Conservation (phyloP, 2,113 vertebrate species). For the Galeopterus variegatus region DNA sequence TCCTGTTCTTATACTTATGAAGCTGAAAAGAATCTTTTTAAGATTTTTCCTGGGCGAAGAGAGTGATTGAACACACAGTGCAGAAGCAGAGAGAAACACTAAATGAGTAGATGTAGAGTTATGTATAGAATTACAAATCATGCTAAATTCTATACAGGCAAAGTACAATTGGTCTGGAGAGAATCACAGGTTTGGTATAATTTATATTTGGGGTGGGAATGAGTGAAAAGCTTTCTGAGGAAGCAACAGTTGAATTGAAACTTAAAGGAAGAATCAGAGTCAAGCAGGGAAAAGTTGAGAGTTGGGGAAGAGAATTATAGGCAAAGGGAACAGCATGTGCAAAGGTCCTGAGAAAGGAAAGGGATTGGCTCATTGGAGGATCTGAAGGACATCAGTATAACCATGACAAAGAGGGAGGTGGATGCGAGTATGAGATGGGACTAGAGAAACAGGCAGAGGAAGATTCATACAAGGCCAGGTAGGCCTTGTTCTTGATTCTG, state of each 20-base stretch:
- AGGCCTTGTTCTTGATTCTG: neutral
- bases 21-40: neutral
- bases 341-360: neutral
- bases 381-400: neutral
- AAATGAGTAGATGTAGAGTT: neutral
- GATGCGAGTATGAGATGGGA: neutral
- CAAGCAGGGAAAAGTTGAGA: neutral
- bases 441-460: neutral
- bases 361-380: neutral
- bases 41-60: neutral
- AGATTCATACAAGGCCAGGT: neutral
- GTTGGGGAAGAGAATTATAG: neutral
- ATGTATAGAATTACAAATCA: neutral
- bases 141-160: neutral
- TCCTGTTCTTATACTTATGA: neutral
- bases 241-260: slow-evolving; percentile 5
- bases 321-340: neutral
- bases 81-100: neutral
- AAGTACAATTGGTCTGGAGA: neutral
- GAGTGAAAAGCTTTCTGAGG: neutral
- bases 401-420: neutral
- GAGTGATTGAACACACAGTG: neutral
- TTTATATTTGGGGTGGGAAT: neutral
- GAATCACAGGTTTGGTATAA: neutral
- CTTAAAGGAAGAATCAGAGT: neutral